Conservation (phyloP, 2,113 vertebrate genomes). For the Sylvietta virens region DNA sequence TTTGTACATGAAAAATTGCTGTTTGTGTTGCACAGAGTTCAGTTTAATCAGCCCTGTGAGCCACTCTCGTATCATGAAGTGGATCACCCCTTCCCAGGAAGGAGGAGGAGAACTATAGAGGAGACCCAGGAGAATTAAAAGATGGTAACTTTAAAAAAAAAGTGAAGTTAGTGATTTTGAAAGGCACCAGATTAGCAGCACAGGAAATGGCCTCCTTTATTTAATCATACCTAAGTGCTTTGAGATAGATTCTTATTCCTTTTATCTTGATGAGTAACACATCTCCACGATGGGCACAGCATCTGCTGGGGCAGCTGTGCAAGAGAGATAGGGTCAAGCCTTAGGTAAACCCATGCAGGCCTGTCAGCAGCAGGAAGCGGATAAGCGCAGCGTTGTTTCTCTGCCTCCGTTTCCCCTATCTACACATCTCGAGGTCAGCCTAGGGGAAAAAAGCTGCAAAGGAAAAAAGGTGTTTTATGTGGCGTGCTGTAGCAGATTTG, state of each 20-base stretch:
- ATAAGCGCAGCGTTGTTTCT: not conserved
- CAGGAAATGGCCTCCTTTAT: slow-evolving; percentile 62
- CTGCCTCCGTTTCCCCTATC: not conserved
- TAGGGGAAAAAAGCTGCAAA: not conserved
- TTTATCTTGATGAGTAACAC: slow-evolving; percentile 57
- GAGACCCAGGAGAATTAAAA: slow-evolving; percentile 42
- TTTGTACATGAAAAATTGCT: slow-evolving; percentile 49
- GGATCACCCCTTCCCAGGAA: slow-evolving; percentile 45
- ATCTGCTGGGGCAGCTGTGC: slow-evolving; percentile 39
- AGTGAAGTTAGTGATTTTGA: slow-evolving; percentile 54
- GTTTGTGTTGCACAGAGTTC: slow-evolving; percentile 58
- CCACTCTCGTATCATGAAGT: slow-evolving; percentile 14
- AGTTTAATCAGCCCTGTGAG: slow-evolving; percentile 62
- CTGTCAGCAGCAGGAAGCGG: slow-evolving; percentile 15
- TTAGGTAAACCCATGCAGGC: not conserved
- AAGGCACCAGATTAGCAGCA: slow-evolving; percentile 52
- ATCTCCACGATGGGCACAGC: slow-evolving; percentile 15
- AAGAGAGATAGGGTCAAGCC: slow-evolving; percentile 45
- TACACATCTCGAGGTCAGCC: not conserved
- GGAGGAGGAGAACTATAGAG: slow-evolving; percentile 27
- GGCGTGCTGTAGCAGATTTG: not conserved
- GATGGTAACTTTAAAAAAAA: slow-evolving; percentile 40
- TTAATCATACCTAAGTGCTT: slow-evolving; percentile 62
- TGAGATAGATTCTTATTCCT: slow-evolving; percentile 50
- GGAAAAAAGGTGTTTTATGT: not conserved